Conservation (phyloP, 2,888 invertebrate species). For the Monochamus alternatus region DNA sequence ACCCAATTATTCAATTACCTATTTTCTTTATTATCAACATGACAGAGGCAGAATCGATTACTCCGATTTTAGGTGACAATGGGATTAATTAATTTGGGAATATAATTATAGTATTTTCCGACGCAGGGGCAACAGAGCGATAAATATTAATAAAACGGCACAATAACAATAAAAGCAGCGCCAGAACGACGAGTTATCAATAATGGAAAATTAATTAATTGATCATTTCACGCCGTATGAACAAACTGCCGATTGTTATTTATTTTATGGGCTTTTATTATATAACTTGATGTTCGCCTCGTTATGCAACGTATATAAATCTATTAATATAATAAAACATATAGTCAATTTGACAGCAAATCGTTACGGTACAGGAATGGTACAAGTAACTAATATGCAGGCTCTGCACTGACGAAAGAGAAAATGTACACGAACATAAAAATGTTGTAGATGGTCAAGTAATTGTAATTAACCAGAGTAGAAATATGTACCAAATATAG, state of each 20-base stretch:
- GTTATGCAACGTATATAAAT: constrained; percentile 28
- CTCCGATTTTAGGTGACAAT: too few species aligned
- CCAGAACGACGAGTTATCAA: constrained; percentile 15
- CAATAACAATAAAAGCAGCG: constrained; percentile 14
- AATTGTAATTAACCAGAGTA: too few species aligned
- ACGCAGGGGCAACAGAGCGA: constrained; percentile 13
- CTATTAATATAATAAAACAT: constrained; percentile 21
- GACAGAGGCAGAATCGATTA: too few species aligned
- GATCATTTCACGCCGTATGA: constrained; percentile 24
- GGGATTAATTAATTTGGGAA: background rate
- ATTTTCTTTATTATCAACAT: too few species aligned
- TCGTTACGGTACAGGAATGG: background rate
- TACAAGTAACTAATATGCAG: background rate
- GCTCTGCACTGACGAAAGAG: too few species aligned
- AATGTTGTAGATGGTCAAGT: too few species aligned
- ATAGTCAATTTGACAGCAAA: background rate
- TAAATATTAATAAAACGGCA: constrained; percentile 8
- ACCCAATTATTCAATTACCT: constrained; percentile 11
- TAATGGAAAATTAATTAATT: constrained; percentile 34
- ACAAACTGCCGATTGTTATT: constrained; percentile 33
- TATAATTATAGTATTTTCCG: background rate
- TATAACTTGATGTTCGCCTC: constrained; percentile 11
- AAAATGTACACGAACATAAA: too few species aligned
- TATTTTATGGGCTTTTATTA: constrained; percentile 31
- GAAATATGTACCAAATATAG: too few species aligned